Evolutionary conservation across 2,113 vertebrate species (phyloP).

Genomic region (Crotalus tigris): DNA sequence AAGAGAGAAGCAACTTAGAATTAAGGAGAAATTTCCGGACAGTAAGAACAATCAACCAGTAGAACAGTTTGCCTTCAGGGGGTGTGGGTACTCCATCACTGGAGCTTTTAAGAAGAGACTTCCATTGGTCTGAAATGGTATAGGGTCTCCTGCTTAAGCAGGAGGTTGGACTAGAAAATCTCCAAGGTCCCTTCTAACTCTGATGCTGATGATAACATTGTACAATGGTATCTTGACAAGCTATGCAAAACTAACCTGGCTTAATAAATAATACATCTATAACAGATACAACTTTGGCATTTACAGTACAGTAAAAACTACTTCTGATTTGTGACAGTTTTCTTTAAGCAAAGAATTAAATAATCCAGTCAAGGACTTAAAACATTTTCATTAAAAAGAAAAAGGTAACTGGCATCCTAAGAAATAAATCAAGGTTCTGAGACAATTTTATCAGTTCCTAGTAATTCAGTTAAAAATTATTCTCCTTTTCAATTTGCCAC

Average conservation of each 20-base stretch:
- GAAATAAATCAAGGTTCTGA: background rate
- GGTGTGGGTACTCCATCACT: no score
- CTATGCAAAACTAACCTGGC: background rate
- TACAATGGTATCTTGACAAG: background rate
- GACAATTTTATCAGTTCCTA: background rate
- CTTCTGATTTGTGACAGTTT: background rate
- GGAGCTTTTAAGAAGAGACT: no score
- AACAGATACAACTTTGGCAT: background rate
- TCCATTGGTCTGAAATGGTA: no score
- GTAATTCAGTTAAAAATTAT: background rate
- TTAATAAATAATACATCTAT: background rate
- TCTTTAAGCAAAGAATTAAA: background rate
- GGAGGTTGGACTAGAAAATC: no score
- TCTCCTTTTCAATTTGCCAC: background rate
- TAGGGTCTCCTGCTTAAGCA: no score
- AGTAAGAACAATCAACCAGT: no score
- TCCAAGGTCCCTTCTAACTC: no score
- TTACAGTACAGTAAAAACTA: background rate
- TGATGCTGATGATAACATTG: no score
- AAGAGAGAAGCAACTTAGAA: no score
- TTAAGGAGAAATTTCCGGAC: no score
- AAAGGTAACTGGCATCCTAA: background rate
- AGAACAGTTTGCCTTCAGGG: no score
- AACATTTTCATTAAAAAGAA: background rate
- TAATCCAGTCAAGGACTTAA: background rate